Evolutionary conservation across 2,797 vertebrate genomes (phyloP).

Genomic region (Meriones psammophilus): DNA sequence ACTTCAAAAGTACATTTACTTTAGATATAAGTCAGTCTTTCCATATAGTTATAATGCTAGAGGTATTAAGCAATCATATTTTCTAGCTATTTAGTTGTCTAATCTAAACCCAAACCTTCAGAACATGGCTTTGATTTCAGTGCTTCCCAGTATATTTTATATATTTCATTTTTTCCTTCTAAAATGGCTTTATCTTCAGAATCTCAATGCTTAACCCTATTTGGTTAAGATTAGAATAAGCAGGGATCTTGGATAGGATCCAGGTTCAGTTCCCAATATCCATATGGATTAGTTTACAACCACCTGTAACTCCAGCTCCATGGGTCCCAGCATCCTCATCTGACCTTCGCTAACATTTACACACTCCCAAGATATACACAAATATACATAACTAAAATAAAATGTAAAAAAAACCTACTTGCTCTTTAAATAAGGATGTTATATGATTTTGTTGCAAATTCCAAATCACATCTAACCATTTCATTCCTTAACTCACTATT

Average conservation of each 20-base stretch:
- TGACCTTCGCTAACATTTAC: neutral
- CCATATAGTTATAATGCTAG: slow-evolving; percentile 7
- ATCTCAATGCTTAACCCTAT: neutral
- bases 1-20: neutral
- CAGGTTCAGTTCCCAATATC: neutral
- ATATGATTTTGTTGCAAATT: neutral
- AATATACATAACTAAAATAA: neutral
- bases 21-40: neutral
- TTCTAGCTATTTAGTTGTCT: neutral
- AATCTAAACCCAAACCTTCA: neutral
- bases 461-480: neutral
- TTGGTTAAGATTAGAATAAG: neutral
- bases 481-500: slow-evolving; percentile 17
- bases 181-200: neutral
- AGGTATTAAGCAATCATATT: neutral
- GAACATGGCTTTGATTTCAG: neutral
- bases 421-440: neutral
- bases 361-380: neutral
- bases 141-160: neutral
- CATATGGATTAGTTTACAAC: neutral
- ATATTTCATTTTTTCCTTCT: neutral
- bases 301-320: neutral
- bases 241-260: neutral
- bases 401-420: neutral
- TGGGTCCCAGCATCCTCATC: neutral